These are phyloP conservation scores for Hormaphis cornu DNA, from an alignment of 1,140 invertebrate genomes.

Conservation along the genomic window DNA sequence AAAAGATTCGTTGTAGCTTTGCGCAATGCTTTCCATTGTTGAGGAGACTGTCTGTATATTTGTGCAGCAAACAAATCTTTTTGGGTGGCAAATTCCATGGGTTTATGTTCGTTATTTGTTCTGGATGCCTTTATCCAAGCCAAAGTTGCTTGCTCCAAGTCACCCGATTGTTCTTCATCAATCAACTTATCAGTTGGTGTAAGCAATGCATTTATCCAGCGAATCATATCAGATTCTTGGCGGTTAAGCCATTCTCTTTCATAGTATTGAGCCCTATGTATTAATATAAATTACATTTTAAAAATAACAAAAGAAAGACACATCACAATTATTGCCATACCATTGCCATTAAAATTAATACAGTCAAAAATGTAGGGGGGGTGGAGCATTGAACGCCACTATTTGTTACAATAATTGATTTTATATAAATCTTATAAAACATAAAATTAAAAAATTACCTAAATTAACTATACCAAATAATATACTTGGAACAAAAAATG, in stretches of 20 bases:
- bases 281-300: not conserved
- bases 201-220: slow-evolving; percentile 78
- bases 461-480: too few relatives aligned
- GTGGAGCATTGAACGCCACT: too few relatives aligned
- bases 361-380: too few relatives aligned
- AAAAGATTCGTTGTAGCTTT: slow-evolving; percentile 53
- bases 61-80: slow-evolving; percentile 25
- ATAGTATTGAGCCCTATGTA: slow-evolving; percentile 32
- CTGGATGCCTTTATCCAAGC: slow-evolving; percentile 24
- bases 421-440: too few relatives aligned
- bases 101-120: slow-evolving; percentile 17
- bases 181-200: slow-evolving; percentile 63
- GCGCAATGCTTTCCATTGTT: slow-evolving; percentile 53
- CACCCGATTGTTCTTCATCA: slow-evolving; percentile 41
- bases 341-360: too few relatives aligned
- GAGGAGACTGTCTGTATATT: slow-evolving; percentile 27
- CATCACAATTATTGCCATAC: too few relatives aligned
- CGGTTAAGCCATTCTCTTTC: slow-evolving; percentile 55
- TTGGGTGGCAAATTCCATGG: slow-evolving; percentile 17
- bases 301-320: too few relatives aligned
- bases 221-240: slow-evolving; percentile 70
- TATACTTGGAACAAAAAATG: too few relatives aligned
- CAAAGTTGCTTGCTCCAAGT: slow-evolving; percentile 46
- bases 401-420: too few relatives aligned
- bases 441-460: too few relatives aligned